Conservation (phyloP, 2,113 vertebrate genomes). For the Podarcis raffonei region DNA sequence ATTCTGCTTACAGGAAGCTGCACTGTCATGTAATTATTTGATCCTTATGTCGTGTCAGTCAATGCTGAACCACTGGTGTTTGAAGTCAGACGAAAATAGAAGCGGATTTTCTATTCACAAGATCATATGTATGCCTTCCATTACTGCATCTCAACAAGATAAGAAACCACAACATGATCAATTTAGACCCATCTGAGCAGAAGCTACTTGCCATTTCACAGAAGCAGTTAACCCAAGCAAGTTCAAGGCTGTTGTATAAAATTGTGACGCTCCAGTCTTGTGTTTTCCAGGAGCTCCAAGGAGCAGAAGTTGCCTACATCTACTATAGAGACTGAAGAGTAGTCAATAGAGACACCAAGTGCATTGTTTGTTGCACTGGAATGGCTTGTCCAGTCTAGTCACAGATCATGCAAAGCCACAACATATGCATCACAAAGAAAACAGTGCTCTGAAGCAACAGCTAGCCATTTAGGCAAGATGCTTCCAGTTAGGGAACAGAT, state of each 20-base stretch:
- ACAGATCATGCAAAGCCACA: conserved; percentile 10
- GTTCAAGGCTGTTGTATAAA: background rate
- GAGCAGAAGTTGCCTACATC: background rate
- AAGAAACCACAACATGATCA: background rate
- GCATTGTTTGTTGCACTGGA: background rate
- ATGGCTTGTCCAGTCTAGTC: conserved; percentile 10
- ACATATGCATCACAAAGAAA: background rate
- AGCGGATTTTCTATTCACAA: background rate
- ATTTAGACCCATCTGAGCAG: background rate
- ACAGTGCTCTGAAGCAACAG: background rate
- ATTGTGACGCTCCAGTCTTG: background rate
- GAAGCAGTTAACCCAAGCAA: background rate
- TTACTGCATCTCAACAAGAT: background rate
- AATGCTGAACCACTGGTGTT: too few relatives aligned
- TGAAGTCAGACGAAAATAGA: background rate
- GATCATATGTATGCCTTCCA: background rate
- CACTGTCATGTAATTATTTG: too few relatives aligned
- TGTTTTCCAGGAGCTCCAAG: background rate
- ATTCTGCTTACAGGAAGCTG: background rate
- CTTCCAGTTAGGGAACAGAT: background rate
- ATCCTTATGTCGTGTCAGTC: background rate
- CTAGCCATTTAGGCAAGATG: conserved; percentile 17
- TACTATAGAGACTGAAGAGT: background rate
- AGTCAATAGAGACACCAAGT: background rate
- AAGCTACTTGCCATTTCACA: background rate